A percentile compares a stretch with the other conserved stretches of the same genome.
Conservation (phyloP, 2,888 invertebrate species). For the Palloptera scutellata region DNA sequence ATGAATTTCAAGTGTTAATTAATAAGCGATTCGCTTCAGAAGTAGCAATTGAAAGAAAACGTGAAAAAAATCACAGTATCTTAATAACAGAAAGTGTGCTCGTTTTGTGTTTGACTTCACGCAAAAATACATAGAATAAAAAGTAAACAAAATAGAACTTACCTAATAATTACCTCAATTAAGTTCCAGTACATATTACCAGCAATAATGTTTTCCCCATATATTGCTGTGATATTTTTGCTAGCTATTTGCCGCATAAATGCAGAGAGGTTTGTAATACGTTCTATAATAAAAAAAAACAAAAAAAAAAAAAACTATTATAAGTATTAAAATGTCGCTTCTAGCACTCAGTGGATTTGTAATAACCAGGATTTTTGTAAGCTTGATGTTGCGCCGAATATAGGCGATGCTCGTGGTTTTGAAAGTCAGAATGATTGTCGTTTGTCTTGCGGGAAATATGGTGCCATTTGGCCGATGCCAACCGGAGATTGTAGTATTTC, state of each 20-base stretch:
- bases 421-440: constrained; percentile 71
- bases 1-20: no score
- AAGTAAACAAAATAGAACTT: no score
- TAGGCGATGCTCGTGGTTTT: constrained; percentile 45
- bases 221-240: not conserved
- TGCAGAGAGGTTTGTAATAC: constrained; percentile 5
- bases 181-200: no score
- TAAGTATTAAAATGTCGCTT: not conserved
- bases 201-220: no score
- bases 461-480: constrained; percentile 77
- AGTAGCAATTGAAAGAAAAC: no score
- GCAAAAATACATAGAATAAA: no score
- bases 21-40: no score
- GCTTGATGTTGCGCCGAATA: constrained; percentile 41
- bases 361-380: constrained; percentile 49
- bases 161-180: no score
- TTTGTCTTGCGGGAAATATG: constrained; percentile 73
- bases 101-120: no score
- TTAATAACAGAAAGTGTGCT: no score
- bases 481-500: constrained; percentile 65
- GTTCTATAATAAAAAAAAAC: constrained; percentile 9
- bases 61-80: no score
- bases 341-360: constrained; percentile 49
- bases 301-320: no score
- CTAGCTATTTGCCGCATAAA: not conserved